Evolutionary conservation across 1,140 invertebrate species (phyloP).

Genomic region (Aphaenogaster floridana): DNA sequence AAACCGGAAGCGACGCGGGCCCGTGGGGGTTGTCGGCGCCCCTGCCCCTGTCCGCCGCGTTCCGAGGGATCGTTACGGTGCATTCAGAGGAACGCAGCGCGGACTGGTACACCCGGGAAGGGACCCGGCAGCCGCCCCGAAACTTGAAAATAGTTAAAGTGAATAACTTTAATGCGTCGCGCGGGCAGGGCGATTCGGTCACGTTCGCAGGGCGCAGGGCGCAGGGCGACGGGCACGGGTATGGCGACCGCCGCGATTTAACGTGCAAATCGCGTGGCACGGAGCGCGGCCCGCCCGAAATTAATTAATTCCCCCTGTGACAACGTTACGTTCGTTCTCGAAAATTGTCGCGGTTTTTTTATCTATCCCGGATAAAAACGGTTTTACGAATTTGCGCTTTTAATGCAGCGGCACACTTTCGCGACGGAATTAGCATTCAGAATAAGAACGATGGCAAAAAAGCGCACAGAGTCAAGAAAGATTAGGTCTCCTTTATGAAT

Average conservation of each 20-base stretch:
- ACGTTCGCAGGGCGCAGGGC: slow-evolving; percentile 21
- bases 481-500: not conserved
- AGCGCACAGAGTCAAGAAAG: not conserved
- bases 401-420: not conserved
- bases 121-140: slow-evolving; percentile 35
- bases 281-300: not conserved
- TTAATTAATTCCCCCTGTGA: slow-evolving; percentile 48
- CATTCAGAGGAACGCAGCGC: slow-evolving; percentile 61
- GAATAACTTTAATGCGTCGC: slow-evolving; percentile 72
- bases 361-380: not conserved
- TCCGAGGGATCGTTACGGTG: slow-evolving; percentile 63
- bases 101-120: slow-evolving; percentile 48
- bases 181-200: slow-evolving; percentile 30
- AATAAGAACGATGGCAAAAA: not conserved
- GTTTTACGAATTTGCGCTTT: not conserved
- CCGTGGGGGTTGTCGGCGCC: slow-evolving; percentile 1
- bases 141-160: slow-evolving; percentile 78
- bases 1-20: slow-evolving; percentile 49
- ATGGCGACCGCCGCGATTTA: slow-evolving; percentile 23
- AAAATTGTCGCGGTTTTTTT: slow-evolving; percentile 12
- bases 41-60: slow-evolving; percentile 6
- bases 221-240: not conserved
- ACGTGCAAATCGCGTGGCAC: slow-evolving; percentile 16
- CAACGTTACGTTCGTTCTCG: slow-evolving; percentile 1
- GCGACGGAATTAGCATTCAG: not conserved